Evolutionary conservation across 2,888 invertebrate species (phyloP), one percentile per base, ranked within the genome.

Genomic region (Lamellibrachia satsuma): DNA sequence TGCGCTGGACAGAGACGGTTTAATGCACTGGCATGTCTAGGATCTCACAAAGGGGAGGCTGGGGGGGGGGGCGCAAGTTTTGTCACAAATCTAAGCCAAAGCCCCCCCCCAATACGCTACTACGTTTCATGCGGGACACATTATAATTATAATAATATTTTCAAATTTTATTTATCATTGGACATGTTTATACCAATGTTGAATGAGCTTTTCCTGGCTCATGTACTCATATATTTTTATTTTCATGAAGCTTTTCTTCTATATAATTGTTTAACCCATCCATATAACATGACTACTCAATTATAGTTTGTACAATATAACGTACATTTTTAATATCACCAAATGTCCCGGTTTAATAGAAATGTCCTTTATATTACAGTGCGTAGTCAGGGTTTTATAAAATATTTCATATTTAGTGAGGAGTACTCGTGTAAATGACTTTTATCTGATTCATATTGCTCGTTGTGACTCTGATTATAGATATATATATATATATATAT

Each of bases 181-280:
- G 22, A 75, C 75, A 75, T n/a, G 75, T 75, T 75, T 75, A 75
- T 22, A 6, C 75, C 75, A 15, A n/a, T 75, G 75, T 75, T 75
- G 15, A 75, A 75, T 11, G 6, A 22, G 22, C 39, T 22, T 75
- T 75, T 75, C 75, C 75, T 75, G n/a, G n/a, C 15, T 39, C 91
- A 92, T 92, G 11, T 92, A 9, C 52, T n/a, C 90, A 9, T 90
- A 4, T 92, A 92, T 92, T 93, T n/a, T 92, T 60, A 92, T 91
- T 91, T 39, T 91, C 52, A 52, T 55, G 15, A 75, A 39, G n/a
- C 57, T n/a, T 91, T 51, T 91, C 27, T 91, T 91, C 27, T 91
- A 91, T 91, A 57, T 91, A 92, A 91, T 52, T 92, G 4, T 22
- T 75, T 75, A 75, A 75, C 75, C 75, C 15, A 6, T 75, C 22